Base-by-base conservation (phyloP, 1,140 invertebrate genomes). In the Drosophila willistoni region DNA sequence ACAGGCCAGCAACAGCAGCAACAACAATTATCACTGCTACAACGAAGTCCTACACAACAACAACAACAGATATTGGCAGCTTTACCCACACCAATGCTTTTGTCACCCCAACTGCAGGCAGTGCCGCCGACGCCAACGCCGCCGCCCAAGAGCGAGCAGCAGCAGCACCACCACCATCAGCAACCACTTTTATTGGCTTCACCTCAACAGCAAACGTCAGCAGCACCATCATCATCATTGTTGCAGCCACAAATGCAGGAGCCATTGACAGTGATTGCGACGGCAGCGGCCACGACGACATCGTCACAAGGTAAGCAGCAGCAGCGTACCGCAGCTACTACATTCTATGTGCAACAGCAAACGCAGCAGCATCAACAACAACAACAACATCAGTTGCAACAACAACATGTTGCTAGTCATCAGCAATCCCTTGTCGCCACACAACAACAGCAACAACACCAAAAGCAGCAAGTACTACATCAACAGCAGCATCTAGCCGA, bases 31-130 rank as follows among this genome's bases (percentile, higher is more conserved):
- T 85, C 89, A 3, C 69, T 82, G 1, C 33, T 90, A 34, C 83
- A 85, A 25, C 74, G 85, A 10, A 85, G 81, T 73, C 85, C 75
- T 7, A 78, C 81, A 12, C 73, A 85, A 54, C 74, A 78, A 41
- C 84, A 84, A 63, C 81, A 81, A 17, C 85, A 90, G 51, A 81
- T 91, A 12, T 56, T 91, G 25, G 81, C 79, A 9, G 79, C 74
- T 1, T 36, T 91, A 33, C 90, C 90, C 0, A 86, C 86, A n/a
- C 79, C 86, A 0, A 87, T 90, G 86, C 59, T 90, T 55, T 33
- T 91, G 12, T 91, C 90, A n/a, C 90, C 89, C 2, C 84, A 85
- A 34, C 19, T 78, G 39, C 70, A 72, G 29, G 64, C 14, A 25
- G 54, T 51, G 10, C 14, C 61, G 12, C 10, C 36, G 36, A 2